Conservation (phyloP, 2,888 invertebrate genomes). For the Volucella zonaria region DNA sequence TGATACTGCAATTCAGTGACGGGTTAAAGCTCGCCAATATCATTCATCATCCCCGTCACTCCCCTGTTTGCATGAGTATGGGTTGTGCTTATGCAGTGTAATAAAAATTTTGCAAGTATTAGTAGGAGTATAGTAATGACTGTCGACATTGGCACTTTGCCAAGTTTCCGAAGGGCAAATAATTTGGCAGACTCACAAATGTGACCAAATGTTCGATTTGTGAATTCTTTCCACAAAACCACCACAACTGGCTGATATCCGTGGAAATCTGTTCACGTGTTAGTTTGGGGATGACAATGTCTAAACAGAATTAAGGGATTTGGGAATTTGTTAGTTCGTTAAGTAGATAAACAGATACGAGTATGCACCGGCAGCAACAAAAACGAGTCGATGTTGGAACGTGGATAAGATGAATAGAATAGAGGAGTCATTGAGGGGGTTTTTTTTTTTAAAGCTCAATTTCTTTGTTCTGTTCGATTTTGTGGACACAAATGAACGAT, state of each 20-base stretch:
- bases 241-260: conserved; percentile 4
- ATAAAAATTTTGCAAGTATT: background rate
- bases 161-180: conserved; percentile 61
- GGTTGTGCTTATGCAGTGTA: conserved; percentile 15
- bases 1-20: background rate
- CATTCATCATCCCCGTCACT: conserved; percentile 12
- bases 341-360: background rate
- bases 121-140: background rate
- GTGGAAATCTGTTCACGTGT: conserved; percentile 21
- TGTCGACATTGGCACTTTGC: conserved; percentile 49
- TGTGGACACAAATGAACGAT: no score
- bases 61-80: background rate
- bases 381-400: no score
- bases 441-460: no score
- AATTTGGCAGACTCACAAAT: conserved; percentile 50
- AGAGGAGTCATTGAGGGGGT: no score
- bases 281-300: conserved; percentile 2
- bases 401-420: no score
- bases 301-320: conserved; percentile 12
- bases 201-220: conserved; percentile 31
- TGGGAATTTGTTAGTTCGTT: conserved; percentile 10
- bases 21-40: conserved; percentile 30
- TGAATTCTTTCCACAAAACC: conserved; percentile 18
- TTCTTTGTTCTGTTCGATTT: no score
- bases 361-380: no score